These are phyloP conservation scores for Aegotheles bennettii DNA, from an alignment of 2,113 vertebrate species.

Conservation along the genomic window DNA sequence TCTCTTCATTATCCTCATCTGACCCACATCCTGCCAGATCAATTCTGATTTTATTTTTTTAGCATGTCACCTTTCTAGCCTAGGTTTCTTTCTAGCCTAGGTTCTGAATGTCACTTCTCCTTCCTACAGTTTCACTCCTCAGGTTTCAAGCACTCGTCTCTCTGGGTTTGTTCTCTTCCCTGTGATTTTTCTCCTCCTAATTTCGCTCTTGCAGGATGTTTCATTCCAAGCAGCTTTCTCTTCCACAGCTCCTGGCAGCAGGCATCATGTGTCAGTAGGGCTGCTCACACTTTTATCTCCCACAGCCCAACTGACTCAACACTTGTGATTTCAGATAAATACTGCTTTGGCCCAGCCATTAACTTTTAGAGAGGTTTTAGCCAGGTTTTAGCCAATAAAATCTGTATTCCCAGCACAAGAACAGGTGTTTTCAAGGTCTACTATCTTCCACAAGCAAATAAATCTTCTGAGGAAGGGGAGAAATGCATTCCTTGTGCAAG, in stretches of 20 bases:
- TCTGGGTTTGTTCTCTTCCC: accelerated
- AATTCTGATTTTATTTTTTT: not conserved
- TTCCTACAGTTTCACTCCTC: not conserved
- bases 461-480: not conserved
- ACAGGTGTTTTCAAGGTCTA: not conserved
- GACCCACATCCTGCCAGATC: not conserved
- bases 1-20: not conserved
- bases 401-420: not conserved
- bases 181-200: not conserved
- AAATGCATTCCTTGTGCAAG: not conserved
- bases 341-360: not conserved
- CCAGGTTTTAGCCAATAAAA: not conserved
- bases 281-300: not conserved
- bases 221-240: not conserved
- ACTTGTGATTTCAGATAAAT: not conserved
- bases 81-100: not conserved
- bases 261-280: accelerated
- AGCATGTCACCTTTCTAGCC: not conserved
- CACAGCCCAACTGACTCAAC: not conserved
- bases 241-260: not conserved
- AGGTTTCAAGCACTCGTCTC: not conserved
- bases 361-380: not conserved
- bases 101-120: not conserved
- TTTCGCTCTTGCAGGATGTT: not conserved
- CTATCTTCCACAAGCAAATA: not conserved